A percentile compares a stretch with the other conserved stretches of the same genome.
phyloP scores from a whole-genome alignment of 2,113 vertebrate genomes.

The Grantiella picta region DNA sequence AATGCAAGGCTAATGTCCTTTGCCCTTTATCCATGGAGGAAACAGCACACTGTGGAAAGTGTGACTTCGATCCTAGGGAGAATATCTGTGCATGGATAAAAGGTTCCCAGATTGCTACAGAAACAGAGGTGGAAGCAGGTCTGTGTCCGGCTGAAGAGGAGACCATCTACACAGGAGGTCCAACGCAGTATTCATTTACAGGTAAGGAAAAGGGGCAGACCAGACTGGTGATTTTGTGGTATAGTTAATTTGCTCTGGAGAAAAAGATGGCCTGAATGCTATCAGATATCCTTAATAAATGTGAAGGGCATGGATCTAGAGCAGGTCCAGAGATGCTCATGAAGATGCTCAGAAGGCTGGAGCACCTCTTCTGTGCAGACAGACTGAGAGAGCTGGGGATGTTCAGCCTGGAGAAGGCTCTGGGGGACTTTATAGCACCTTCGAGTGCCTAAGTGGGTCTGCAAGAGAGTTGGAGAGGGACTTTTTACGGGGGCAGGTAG shows the following conservation, averaged over 20 bases:
- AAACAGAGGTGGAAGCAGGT: background rate
- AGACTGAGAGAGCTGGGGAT: background rate
- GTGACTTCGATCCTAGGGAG: constrained; percentile 79
- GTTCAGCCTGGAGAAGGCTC: background rate
- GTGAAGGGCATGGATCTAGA: background rate
- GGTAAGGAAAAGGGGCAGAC: constrained; percentile 68
- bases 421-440: background rate
- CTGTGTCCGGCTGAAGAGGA: constrained; percentile 79
- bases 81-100: constrained; percentile 75
- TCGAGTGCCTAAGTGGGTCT: too few species aligned
- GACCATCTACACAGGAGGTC: constrained; percentile 71
- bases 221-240: background rate
- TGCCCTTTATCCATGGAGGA: constrained; percentile 76
- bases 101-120: background rate
- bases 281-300: background rate
- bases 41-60: constrained; percentile 80
- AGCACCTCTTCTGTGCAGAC: background rate
- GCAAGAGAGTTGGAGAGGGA: background rate
- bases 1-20: constrained; percentile 72
- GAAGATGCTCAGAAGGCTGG: background rate
- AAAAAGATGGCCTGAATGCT: background rate
- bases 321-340: rapidly evolving
- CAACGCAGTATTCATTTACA: constrained; percentile 74
- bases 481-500: background rate
- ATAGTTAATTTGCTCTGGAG: background rate